Base-by-base conservation (phyloP, 2,888 invertebrate genomes). In the Schizotus pectinicornis region DNA sequence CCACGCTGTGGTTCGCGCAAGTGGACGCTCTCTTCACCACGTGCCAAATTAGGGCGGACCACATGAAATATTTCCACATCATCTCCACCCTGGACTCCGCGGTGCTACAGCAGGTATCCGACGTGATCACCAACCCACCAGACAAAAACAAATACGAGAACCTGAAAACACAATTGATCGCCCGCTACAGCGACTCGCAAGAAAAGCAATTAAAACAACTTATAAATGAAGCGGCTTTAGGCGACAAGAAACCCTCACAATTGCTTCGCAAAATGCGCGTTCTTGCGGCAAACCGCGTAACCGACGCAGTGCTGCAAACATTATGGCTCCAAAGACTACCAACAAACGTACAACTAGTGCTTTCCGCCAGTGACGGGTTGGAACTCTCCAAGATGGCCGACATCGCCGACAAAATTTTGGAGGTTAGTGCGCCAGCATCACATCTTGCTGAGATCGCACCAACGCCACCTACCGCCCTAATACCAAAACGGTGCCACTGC, bases 321-420 rank as follows among this genome's bases (percentile, higher is more conserved):
- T 45, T 71, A 12, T 69, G 63, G 67, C 41, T 70, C 22, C 63
- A 63, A 34, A 58, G 67, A n/a, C 52, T 70, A 33, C 68, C 67
- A 14, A 14, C 53, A 7, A 56, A 62, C n/a, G 46, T 58, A 1
- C 65, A 62, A 7, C 34, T 50, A 6, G 60, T 70, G 7, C 63
- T 69, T 38, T 54, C 65, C 3, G 54, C 64, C 2, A 71, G 63
- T 32, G 52, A 50, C 6, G 48, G 31, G n/a, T 37, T 39, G 8
- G 51, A 22, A 14, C 36, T 54, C 7, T 49, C 39, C 7, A 49
- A 58, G 7, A 30, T 61, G 30, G 49, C 54, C 8, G 2, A 7
- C 34, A 53, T 59, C 13, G 61, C 61, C 11, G 61, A 61, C 36
- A 60, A 60, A 38, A 47, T 60, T 12, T 13, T 12, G 11, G 43